Base-by-base conservation (phyloP, 53 echinoderm and acorn worm species). In the Arbacia lixula region DNA sequence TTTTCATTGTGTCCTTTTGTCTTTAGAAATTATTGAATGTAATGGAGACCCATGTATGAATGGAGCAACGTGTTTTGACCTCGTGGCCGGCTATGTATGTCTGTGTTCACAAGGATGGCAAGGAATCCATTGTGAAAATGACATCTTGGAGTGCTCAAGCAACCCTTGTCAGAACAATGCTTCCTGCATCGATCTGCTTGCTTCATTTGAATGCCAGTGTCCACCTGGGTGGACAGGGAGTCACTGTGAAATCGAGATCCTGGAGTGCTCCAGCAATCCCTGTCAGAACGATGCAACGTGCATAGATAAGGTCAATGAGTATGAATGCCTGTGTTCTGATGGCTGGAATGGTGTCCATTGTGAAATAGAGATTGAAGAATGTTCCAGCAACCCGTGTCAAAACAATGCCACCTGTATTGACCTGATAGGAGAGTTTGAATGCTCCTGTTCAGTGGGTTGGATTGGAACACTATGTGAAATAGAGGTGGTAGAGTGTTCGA, bases 1-100 rank as follows among this genome's bases (percentile, higher is more conserved):
- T n/a, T n/a, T n/a, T n/a, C n/a, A n/a, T n/a, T n/a, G n/a, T 66
- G 35, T 32, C 66, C 10, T 36, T 71, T 24, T 27, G 9, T 9
- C 42, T 71, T 43, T 27, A 71, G 71, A 89, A 54, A 76, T 89
- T 6, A 35, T 85, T 42, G 85, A 89, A 60, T 92, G 93, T 88
- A 84, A 76, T 19, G 68, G 72, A 5, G 29, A 81, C 25, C 95
- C 93, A 5, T 95, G 95, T 83, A 85, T 86, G 16, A 93, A 93
- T 34, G 85, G 68, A 6, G 86, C 92, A 4, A 71, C 68, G 1
- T 95, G 95, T 76, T 37, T 83, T 35, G 84, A 89, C 17, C 35
- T 83, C 22, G 52, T 55, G 56, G 89, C 63, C 42, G 81, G 86
- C 24, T 90, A 86, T 56, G 65, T 39, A 2, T 91, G 91, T 16